Conservation (phyloP, 2,113 vertebrate species). For the Engraulis encrasicolus region DNA sequence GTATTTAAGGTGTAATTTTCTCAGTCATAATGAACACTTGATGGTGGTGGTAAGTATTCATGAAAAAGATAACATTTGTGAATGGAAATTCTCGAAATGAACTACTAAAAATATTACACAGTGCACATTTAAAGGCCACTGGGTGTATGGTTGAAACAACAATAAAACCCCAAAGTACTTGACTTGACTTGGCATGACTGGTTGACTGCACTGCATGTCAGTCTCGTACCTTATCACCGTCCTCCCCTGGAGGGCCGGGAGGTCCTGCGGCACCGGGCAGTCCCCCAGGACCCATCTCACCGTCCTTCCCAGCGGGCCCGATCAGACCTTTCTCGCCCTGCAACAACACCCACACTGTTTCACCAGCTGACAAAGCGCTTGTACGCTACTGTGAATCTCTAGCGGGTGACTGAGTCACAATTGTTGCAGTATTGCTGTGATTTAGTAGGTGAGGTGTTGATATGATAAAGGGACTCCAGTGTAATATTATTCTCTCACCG, state of each 20-base stretch:
- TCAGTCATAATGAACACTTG: too few species aligned
- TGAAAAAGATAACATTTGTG: too few species aligned
- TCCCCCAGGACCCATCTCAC: conserved; percentile 79
- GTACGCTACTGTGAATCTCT: background rate
- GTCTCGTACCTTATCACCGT: conserved; percentile 86
- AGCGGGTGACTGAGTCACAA: background rate
- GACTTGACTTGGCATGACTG: too few species aligned
- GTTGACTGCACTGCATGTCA: background rate
- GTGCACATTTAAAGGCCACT: too few species aligned
- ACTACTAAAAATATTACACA: too few species aligned
- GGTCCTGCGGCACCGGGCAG: conserved; percentile 79
- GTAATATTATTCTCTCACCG: background rate
- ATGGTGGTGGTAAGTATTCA: too few species aligned
- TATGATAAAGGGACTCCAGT: background rate
- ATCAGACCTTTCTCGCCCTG: conserved; percentile 87
- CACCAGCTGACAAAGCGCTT: background rate
- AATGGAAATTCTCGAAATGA: too few species aligned
- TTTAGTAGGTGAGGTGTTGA: background rate
- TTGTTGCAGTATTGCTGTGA: background rate
- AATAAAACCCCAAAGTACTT: too few species aligned
- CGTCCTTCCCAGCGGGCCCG: conserved; percentile 83
- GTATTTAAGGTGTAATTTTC: too few species aligned
- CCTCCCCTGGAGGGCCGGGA: conserved; percentile 82
- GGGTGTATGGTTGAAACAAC: too few species aligned
- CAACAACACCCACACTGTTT: conserved; percentile 32